Base-by-base conservation (phyloP, 2,888 invertebrate species). In the Pomacea canaliculata region DNA sequence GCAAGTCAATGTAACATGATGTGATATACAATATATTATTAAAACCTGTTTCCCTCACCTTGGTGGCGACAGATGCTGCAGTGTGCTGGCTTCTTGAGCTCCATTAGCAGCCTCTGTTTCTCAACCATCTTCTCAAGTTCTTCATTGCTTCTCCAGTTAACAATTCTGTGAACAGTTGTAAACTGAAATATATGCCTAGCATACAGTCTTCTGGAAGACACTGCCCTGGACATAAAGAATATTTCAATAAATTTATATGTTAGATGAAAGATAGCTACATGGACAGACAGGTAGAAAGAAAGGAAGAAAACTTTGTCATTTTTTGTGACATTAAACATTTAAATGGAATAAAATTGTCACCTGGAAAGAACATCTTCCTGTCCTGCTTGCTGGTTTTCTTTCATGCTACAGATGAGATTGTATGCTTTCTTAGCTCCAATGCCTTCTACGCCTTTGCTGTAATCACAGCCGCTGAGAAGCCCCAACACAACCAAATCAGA, bases 391-490 rank as follows among this genome's bases (percentile, higher is more conserved):
- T 10, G 51, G 13, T 73, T 66, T 18, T 63, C 46, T 23, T 74
- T 73, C 16, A 77, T 69, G 59, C 27, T 60, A 13, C 59, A 19
- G n/a, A 77, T 60, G n/a, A 77, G 56, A 4, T 51, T 62, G 18
- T 60, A 18, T 9, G 69, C 70, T 68, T 74, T 77, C 56, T 70
- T 74, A 5, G 56, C 74, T 18, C 77, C 77, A 9, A 77, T 37
- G 56, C 74, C 68, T 59, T 74, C 70, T 46, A 77, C 71, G 12
- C 77, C 77, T 59, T 74, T 62, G n/a, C 70, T 70, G 19, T 74
- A 77, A 66, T 77, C 77, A 74, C 77, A 77, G 67, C 77, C 77
- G 18, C 73, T 65, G 46, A 77, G 59, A 63, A 74, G 68, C 5
- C 74, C 77, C 23, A 73, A n/a, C 7, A 68, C 74, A 37, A 77